Percentiles rank a stretch among this genome's conserved stretches.
Conservation (phyloP, 2,113 vertebrate species). For the Odocoileus hemionus region DNA sequence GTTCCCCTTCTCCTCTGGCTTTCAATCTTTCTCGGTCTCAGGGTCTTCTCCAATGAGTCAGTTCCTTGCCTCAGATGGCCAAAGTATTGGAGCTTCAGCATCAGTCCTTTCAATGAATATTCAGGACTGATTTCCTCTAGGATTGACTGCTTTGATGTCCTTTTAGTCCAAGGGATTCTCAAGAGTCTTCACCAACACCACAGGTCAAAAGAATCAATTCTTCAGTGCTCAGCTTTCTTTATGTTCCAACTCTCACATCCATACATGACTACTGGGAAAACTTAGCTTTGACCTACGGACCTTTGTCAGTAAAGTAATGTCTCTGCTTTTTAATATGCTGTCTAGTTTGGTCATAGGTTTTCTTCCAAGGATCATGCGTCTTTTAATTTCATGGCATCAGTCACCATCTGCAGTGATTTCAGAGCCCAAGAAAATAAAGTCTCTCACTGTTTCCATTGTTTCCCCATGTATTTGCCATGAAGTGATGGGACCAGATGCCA, state of each 20-base stretch:
- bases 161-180: not conserved
- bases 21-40: not conserved
- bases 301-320: not conserved
- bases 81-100: not conserved
- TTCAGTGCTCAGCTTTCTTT: not conserved
- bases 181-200: not conserved
- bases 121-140: not conserved
- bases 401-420: not conserved
- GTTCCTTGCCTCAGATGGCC: not conserved
- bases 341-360: not conserved
- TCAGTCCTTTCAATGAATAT: not conserved
- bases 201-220: not conserved
- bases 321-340: not conserved
- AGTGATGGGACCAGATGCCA: not conserved
- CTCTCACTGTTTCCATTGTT: not conserved
- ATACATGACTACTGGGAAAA: not conserved
- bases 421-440: not conserved
- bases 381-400: not conserved
- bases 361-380: not conserved
- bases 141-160: not conserved
- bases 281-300: not conserved
- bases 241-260: not conserved
- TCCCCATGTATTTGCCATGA: not conserved
- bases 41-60: not conserved
- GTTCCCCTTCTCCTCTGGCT: not conserved